These are phyloP conservation scores for Sympetrum striolatum DNA, from an alignment of 2,888 invertebrate species.

Conservation along the genomic window DNA sequence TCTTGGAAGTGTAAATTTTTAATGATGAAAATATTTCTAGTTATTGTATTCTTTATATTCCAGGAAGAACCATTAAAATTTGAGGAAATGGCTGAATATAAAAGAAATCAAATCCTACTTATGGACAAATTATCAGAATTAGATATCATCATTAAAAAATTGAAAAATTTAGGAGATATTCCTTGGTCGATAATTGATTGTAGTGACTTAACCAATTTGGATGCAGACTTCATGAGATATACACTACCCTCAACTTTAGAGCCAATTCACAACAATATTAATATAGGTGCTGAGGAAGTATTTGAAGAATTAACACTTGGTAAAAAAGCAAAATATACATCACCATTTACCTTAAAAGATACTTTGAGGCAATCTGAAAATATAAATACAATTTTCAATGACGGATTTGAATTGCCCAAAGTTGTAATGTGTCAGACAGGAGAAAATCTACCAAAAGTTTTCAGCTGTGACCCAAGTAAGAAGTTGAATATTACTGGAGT, in stretches of 20 bases:
- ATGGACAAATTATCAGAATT: slow-evolving; percentile 68
- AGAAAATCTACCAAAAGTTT: slow-evolving; percentile 64
- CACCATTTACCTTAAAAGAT: background rate
- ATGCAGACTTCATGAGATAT: background rate
- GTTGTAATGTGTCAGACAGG: slow-evolving; percentile 64
- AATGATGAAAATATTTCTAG: too few species aligned
- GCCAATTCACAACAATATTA: background rate
- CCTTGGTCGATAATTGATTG: slow-evolving; percentile 49
- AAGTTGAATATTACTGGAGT: slow-evolving; percentile 26
- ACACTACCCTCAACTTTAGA: background rate
- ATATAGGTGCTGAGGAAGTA: background rate
- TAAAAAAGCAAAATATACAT: slow-evolving; percentile 52
- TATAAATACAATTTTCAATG: background rate
- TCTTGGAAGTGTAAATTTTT: too few species aligned
- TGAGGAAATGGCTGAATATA: slow-evolving; percentile 65
- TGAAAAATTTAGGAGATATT: slow-evolving; percentile 64
- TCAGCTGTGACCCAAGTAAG: slow-evolving; percentile 59
- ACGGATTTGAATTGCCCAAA: slow-evolving; percentile 58
- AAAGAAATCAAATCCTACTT: slow-evolving; percentile 66
- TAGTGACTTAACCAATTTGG: background rate
- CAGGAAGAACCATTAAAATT: slow-evolving; percentile 68
- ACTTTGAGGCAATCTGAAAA: background rate
- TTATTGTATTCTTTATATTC: background rate
- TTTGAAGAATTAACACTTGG: slow-evolving; percentile 54
- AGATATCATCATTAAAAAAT: slow-evolving; percentile 66